Evolutionary conservation across 2,888 invertebrate species (phyloP).

Genomic region (Dynastes maya): DNA sequence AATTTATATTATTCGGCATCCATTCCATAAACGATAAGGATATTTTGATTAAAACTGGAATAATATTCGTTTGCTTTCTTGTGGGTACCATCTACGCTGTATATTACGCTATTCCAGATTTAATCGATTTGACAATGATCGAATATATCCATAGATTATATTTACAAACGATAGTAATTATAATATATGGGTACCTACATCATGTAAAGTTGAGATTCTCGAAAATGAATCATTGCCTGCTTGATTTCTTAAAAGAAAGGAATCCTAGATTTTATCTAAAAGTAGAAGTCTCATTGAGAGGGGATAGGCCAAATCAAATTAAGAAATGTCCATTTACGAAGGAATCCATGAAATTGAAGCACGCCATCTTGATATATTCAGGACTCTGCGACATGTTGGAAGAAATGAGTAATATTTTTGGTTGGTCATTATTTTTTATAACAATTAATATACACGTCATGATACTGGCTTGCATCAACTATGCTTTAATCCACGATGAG

Average conservation of each 20-base stretch:
- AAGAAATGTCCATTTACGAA: not conserved
- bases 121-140: not conserved
- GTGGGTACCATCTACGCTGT: not conserved
- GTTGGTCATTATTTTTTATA: conserved; percentile 17
- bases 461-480: not conserved
- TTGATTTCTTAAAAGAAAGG: not conserved
- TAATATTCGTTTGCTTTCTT: not conserved
- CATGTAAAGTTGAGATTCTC: not conserved
- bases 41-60: not conserved
- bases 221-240: not conserved
- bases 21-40: conserved; percentile 6
- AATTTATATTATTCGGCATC: not conserved
- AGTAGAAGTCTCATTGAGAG: not conserved
- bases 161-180: not conserved
- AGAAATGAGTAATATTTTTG: not conserved
- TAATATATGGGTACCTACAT: not conserved
- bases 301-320: not conserved
- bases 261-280: not conserved
- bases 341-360: not conserved
- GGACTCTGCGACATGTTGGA: conserved; percentile 9
- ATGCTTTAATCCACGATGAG: not conserved
- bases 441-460: conserved; percentile 1
- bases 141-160: conserved; percentile 3
- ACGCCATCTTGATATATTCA: not conserved
- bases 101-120: too few species aligned